Conservation (phyloP, 1,140 invertebrate genomes). For the Forficula auricularia region DNA sequence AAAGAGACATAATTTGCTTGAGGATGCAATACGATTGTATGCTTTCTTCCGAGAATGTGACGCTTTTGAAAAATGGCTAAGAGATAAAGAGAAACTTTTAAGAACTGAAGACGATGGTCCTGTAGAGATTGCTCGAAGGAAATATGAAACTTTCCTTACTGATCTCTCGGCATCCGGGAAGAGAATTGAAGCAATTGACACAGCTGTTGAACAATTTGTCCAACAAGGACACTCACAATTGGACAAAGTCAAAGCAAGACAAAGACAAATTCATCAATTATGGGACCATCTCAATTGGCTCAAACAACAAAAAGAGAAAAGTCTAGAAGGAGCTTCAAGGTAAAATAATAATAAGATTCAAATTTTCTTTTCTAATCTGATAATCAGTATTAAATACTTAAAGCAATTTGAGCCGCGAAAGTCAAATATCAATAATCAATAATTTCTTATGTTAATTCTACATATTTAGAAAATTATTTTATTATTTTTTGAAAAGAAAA, state of each 20-base stretch:
- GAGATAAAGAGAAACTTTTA: constrained; percentile 81
- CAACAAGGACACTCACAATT: constrained; percentile 73
- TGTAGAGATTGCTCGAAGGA: constrained; percentile 84
- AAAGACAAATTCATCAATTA: constrained; percentile 68
- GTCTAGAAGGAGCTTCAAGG: constrained; percentile 74
- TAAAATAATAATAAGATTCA: constrained; percentile 20
- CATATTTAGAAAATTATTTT: too few relatives aligned
- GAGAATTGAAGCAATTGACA: constrained; percentile 74
- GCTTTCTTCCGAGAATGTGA: constrained; percentile 94
- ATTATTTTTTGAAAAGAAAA: too few relatives aligned
- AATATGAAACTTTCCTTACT: constrained; percentile 92
- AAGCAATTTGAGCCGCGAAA: too few relatives aligned
- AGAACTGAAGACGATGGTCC: constrained; percentile 66
- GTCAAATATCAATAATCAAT: too few relatives aligned
- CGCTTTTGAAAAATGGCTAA: constrained; percentile 94
- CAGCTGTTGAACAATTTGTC: constrained; percentile 71
- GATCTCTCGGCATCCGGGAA: constrained; percentile 84
- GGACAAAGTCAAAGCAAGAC: constrained; percentile 62
- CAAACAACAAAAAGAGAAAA: constrained; percentile 79
- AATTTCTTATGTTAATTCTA: too few relatives aligned
- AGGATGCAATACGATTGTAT: constrained; percentile 83
- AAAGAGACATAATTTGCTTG: constrained; percentile 60
- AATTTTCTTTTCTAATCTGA: too few relatives aligned
- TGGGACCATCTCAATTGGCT: constrained; percentile 79
- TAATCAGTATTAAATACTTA: too few relatives aligned